Base-by-base conservation (phyloP, 2,797 vertebrate species). In the Esox masquinongy region DNA sequence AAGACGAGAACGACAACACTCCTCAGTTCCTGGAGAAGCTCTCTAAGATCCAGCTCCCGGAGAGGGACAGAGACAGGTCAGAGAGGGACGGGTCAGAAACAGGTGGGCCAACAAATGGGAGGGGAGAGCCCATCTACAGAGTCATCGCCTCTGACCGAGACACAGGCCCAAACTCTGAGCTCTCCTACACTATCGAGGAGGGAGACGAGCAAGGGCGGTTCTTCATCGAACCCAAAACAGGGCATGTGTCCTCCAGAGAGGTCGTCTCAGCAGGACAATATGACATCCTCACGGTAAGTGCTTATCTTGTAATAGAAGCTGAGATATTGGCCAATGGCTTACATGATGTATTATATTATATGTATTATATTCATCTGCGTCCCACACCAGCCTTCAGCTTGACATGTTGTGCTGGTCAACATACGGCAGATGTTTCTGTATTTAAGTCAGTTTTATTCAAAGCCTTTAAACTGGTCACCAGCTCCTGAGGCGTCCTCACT, bases 1-100 rank as follows among this genome's bases (percentile, higher is more conserved):
- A 95, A 43, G 95, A 96, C 84, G 95, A 95, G 86, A 96, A 96
- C 79, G 95, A 96, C 89, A 95, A 94, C 80, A 93, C 92, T 49
- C 95, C 95, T 53, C 93, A 94, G 73, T 96, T 96, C 88, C 82
- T 96, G 74, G 95, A 96, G 74, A 95, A 95, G 83, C 93, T 95
- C 89, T 96, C 95, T 85, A 94, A 95, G 88, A 94, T 96, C 84
- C 89, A 74, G 8, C 92, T 96, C 39, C 92, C 95, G 0, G 94
- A 95, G 80, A 90, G 16, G 15, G 64, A 36, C 26, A 34, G 56
- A 24, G 9, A 59, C 22, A 24, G 22, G 56, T 24, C 56, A 61
- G n/a, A 56, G 51, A 56, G 19, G 51, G 51, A 9, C 17, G 2
- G 49, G 14, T 16, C 95, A 0, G 95, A 95, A 80, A 90, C 11